Conservation (phyloP, 2,797 vertebrate genomes). For the Takifugu rubripes region DNA sequence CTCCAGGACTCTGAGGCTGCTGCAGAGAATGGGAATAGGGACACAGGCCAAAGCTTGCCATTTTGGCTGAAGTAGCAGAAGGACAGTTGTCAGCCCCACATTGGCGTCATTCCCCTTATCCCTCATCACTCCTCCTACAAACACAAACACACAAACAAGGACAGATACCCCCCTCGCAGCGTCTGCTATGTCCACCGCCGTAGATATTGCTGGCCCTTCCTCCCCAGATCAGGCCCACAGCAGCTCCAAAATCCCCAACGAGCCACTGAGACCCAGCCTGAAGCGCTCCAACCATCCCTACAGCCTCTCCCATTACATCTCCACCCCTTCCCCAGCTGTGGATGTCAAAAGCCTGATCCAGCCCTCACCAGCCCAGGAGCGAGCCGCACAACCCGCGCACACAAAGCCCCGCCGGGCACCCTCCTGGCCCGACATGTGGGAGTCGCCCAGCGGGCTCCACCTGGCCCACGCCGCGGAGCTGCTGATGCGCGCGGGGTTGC, state of each 20-base stretch:
- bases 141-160: constrained; percentile 29
- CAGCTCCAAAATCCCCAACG: constrained; percentile 94
- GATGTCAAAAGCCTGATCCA: constrained; percentile 90
- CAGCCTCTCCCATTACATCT: constrained; percentile 91
- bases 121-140: constrained; percentile 53
- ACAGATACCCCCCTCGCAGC: constrained; percentile 30
- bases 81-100: constrained; percentile 70
- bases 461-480: constrained; percentile 95
- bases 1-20: constrained; percentile 68
- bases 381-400: constrained; percentile 80
- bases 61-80: constrained; percentile 77
- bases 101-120: constrained; percentile 63
- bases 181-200: constrained; percentile 73
- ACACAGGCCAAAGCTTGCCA: constrained; percentile 73
- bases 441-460: constrained; percentile 90
- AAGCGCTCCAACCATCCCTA: constrained; percentile 86
- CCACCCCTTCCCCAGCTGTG: constrained; percentile 78
- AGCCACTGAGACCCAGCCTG: constrained; percentile 94
- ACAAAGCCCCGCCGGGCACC: constrained; percentile 88
- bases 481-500: constrained; percentile 88
- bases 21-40: constrained; percentile 77
- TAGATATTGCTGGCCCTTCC: constrained; percentile 78
- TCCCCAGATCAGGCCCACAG: constrained; percentile 87
- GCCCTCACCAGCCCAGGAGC: constrained; percentile 87
- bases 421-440: constrained; percentile 86